These are phyloP conservation scores for Sebastes reedi DNA, from an alignment of 2,797 vertebrate genomes.

Conservation along the genomic window DNA sequence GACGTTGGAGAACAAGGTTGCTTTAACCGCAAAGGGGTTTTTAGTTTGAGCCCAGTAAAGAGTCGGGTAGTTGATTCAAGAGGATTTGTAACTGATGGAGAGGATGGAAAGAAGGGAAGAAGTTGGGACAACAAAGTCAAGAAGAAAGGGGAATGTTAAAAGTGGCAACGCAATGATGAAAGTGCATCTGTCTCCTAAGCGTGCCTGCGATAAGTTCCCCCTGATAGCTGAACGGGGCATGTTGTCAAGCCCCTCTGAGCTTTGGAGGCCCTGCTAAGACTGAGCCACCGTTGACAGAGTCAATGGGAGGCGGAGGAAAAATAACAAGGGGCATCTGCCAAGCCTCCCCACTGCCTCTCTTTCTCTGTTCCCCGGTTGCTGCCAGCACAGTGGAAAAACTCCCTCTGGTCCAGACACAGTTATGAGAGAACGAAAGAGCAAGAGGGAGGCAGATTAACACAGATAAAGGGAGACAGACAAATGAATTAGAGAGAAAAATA, in stretches of 20 bases:
- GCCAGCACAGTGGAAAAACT: constrained; percentile 81
- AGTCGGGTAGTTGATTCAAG: constrained; percentile 24
- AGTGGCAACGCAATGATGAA: not conserved
- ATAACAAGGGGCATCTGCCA: constrained; percentile 78
- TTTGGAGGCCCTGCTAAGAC: constrained; percentile 52
- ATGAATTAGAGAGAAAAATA: constrained; percentile 43
- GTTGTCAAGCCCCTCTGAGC: constrained; percentile 49
- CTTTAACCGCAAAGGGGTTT: constrained; percentile 34
- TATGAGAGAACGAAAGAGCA: constrained; percentile 60
- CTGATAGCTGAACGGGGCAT: constrained; percentile 51
- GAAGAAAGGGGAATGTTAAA: not conserved
- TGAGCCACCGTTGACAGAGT: constrained; percentile 75
- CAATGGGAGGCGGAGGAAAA: constrained; percentile 79
- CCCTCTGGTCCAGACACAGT: constrained; percentile 71
- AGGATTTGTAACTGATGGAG: constrained; percentile 20
- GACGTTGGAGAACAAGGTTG: constrained; percentile 30
- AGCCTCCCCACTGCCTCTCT: constrained; percentile 66
- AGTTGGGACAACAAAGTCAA: constrained; percentile 7
- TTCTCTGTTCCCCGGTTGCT: constrained; percentile 44
- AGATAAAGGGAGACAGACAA: constrained; percentile 60
- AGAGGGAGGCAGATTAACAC: constrained; percentile 59
- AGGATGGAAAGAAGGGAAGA: constrained; percentile 7
- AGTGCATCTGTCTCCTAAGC: constrained; percentile 19
- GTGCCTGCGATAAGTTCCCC: constrained; percentile 54
- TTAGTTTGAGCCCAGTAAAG: constrained; percentile 34